These are phyloP conservation scores for Sitta carolinensis DNA, from an alignment of 2,797 vertebrate genomes.

Conservation along the genomic window DNA sequence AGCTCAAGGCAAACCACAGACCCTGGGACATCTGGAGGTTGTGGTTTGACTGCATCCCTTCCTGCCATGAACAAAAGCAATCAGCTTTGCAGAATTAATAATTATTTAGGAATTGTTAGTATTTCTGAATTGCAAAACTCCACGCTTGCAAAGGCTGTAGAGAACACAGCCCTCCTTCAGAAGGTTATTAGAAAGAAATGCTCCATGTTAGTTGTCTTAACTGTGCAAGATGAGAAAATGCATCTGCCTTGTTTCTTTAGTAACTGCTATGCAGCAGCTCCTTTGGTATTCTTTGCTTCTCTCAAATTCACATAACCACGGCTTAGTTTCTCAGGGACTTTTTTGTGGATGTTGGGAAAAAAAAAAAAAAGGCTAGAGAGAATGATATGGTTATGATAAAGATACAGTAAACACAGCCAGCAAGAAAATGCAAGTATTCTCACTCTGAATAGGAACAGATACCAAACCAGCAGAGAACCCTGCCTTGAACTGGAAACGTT, in stretches of 20 bases:
- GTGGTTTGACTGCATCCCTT: not conserved
- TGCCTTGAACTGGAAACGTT: not conserved
- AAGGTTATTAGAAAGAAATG: not conserved
- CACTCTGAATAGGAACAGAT: not conserved
- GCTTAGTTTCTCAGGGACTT: not conserved
- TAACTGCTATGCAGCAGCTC: not conserved
- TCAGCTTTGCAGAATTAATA: constrained; percentile 14
- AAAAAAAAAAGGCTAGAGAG: not conserved
- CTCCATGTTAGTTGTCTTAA: not conserved
- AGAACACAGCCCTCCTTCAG: not conserved
- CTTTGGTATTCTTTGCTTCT: not conserved
- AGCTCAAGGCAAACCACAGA: not conserved
- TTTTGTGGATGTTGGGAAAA: not conserved
- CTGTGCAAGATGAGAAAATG: not conserved
- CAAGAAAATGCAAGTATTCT: not conserved
- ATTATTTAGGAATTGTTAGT: not conserved
- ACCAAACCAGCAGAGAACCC: not conserved
- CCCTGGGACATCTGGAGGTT: not conserved
- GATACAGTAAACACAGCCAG: not conserved
- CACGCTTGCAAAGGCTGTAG: not conserved
- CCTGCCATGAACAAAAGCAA: not conserved
- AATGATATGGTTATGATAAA: not conserved
- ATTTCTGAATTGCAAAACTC: constrained; percentile 32
- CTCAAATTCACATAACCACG: not conserved
- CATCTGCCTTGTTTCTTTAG: not conserved